Base-by-base conservation (phyloP, 2,797 vertebrate species). In the Aplochiton taeniatus region DNA sequence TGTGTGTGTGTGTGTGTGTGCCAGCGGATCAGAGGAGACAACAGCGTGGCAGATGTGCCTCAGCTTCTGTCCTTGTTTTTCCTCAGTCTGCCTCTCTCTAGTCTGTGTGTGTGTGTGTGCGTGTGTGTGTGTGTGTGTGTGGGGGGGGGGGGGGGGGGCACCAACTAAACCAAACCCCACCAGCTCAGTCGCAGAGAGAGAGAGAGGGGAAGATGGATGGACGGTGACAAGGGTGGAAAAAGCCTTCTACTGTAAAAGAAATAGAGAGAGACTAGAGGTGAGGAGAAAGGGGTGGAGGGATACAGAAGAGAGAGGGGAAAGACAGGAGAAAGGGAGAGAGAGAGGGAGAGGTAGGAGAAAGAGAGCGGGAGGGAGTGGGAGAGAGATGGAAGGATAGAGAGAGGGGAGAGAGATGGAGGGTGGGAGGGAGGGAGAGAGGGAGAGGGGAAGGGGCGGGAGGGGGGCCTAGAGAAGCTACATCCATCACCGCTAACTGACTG, bases 401-500 rank as follows among this genome's bases (percentile, higher is more conserved):
- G 61, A 16, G 46, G 18, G 45, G 46, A 45, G 45, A 63, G 14
- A 16, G 13, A 13, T 3, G 12, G 14, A 16, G 7, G 12, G 49
- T 8, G 61, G 7, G 51, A 20, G 51, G n/a, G 53, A 42, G 45
- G 31, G 53, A 42, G 52, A 70, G 72, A 79, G 79, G 68, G 57
- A 77, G 80, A 81, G 82, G 73, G 45, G 10, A 10, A 43, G 54
- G 14, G 20, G 11, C 17, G 80, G 82, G 73, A 31, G 10, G n/a
- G n/a, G 54, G 14, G 20, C 8, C 17, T 43, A 43, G 80, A 79
- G 84, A 85, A 87, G 85, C 83, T 76, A 78, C 85, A 90, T 90
- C 89, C 82, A 91, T 89, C 89, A 91, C 85, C 78, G 84, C 88
- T 91, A 89, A 88, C 86, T 84, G 85, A 88, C 84, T 84, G 86